Evolutionary conservation across 1,140 invertebrate genomes (phyloP).

Genomic region (Parasteatoda tepidariorum): DNA sequence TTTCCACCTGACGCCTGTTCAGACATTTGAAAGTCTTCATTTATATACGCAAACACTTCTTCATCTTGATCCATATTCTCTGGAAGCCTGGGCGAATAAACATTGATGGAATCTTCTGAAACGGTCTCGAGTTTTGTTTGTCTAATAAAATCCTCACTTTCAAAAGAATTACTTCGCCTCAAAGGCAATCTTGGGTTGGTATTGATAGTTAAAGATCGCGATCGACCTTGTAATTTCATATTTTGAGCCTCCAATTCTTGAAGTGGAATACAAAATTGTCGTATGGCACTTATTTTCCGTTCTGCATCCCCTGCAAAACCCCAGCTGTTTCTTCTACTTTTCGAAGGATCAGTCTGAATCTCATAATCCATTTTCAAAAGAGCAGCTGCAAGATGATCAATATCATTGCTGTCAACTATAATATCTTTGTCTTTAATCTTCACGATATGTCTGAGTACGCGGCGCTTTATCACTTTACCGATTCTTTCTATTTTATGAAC

Average conservation of each 20-base stretch:
- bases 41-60: neutral
- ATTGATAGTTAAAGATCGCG: neutral
- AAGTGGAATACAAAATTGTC: conserved; percentile 38
- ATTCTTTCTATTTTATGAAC: conserved; percentile 1
- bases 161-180: neutral
- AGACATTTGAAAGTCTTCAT: neutral
- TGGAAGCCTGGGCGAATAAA: neutral
- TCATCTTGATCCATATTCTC: neutral
- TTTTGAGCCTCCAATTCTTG: conserved; percentile 20
- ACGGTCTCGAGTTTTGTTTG: conserved; percentile 10
- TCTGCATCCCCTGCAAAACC: conserved; percentile 50
- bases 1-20: neutral
- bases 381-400: neutral
- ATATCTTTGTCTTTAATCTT: conserved; percentile 48
- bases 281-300: conserved; percentile 39
- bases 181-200: neutral
- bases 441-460: conserved; percentile 48
- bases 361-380: conserved; percentile 56
- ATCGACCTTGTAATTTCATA: neutral
- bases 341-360: neutral
- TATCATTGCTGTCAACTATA: conserved; percentile 13
- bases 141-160: conserved; percentile 14
- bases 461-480: conserved; percentile 32
- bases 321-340: conserved; percentile 45
- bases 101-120: neutral